Base-by-base conservation (phyloP, 2,113 vertebrate genomes). In the Trachemys scripta region DNA sequence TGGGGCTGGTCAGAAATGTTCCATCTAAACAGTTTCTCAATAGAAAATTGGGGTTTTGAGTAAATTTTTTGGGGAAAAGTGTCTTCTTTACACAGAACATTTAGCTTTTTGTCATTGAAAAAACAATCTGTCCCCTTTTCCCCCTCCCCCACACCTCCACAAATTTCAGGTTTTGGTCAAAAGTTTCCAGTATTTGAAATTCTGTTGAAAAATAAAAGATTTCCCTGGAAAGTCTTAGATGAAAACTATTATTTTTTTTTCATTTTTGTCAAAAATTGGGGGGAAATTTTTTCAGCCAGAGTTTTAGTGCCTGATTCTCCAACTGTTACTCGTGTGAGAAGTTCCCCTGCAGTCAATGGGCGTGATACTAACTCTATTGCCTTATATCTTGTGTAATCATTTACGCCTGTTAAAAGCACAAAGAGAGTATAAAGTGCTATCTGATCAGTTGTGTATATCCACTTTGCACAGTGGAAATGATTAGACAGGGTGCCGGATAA, bases 81-180 rank as follows among this genome's bases (percentile, higher is more conserved):
- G 10, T 51, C 29, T 8, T 81, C 35, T 86, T 29, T 54, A 16
- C 27, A 4, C 6, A 76, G 53, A 4, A 79, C 47, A 62, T 10
- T 85, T 89, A 85, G 86, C n/a, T 31, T 76, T 85, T 35, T 57
- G 24, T 16, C 42, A 79, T 85, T 97, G 80, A 27, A 57, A 27
- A 57, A 57, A 57, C 20, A 22, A 50, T 45, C 45, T 45, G 45
- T 24, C n/a, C 0, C 5, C 4, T 4, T 9, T 1, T 0, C 3
- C 3, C 5, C 7, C 42, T 42, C 42, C 53, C 53, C 19, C 16
- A 45, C 45, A 7, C 51, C 42, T 42, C 5, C 14, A 54, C 19
- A 27, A 11, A 57, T 27, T 1, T 2, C 35, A 3, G 1, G 25
- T 78, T 93, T 93, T 47, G 27, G 10, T 89, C 27, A 20, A 49